Evolutionary conservation across 2,888 invertebrate genomes (phyloP), one percentile per base, ranked within the genome.

Genomic region (Rosalia funebris): DNA sequence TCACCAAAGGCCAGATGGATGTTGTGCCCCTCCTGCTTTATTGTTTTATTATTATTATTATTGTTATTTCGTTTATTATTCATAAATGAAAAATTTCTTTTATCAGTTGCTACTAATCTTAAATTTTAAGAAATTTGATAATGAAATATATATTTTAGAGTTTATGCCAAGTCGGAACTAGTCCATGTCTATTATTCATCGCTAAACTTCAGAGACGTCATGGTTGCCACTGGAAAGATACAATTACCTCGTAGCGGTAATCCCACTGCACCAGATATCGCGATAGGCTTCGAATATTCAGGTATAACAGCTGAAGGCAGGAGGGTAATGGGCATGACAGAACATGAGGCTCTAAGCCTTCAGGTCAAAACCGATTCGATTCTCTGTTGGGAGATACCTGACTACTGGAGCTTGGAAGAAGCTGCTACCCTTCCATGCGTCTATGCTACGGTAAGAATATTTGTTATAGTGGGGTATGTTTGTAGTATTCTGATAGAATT

Each of bases 191-290:
- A 93, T 82, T 96, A 92, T 82, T 91, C 95, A 1, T 92, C 95
- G 32, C 87, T 98, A 63, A 98, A 98, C 84, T 97, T 97, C 90
- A 89, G 96, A 70, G 97, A 98, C 82, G 89, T 97, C 65, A 97
- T 98, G 96, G 82, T 96, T 75, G 95, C 96, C 20, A 93, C 93
- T 17, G 97, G 96, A 70, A 95, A 96, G 83, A 85, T 97, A 67
- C 92, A 95, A 52, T 92, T 94, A 10, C 95, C 96, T 83, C 93
- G 95, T 50, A 85, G 95, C 60, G 95, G 96, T n/a, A 93, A 90
- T 75, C 83, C 91, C 60, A 90, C 90, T 36, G 88, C 87, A 62
- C 84, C 91, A 82, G 96, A 96, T 68, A 94, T 95, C 80, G 90
- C 95, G 70, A 84, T 96, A 52, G 96, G 96, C 19, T 83, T 96